phyloP scores from a whole-genome alignment of 2,888 invertebrate species.

The Spodoptera picta region DNA sequence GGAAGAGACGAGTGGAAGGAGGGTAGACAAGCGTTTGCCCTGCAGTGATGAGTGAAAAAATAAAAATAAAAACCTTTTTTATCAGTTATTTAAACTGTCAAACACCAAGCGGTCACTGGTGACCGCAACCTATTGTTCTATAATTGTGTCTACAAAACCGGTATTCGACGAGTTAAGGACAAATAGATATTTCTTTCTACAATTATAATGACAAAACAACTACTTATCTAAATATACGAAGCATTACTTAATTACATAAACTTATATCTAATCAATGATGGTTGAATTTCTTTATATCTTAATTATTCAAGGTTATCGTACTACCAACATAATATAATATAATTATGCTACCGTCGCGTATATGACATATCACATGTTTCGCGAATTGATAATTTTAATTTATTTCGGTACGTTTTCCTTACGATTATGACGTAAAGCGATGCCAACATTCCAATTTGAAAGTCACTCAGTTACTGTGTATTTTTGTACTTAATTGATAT shows the following conservation, averaged over 20 bases:
- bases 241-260: slow-evolving; percentile 30
- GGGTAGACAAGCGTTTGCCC: no score
- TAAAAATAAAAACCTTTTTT: no score
- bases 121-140: no score
- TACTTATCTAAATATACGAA: slow-evolving; percentile 4
- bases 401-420: slow-evolving; percentile 1
- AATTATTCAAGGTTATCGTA: slow-evolving; percentile 37
- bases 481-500: no score
- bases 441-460: slow-evolving; percentile 3
- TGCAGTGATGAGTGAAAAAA: no score
- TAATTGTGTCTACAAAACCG: no score
- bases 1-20: no score
- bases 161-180: no score
- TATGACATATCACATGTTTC: slow-evolving; percentile 14
- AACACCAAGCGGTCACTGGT: no score
- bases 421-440: neutral
- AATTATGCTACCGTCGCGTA: slow-evolving; percentile 11
- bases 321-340: slow-evolving; percentile 4
- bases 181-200: neutral
- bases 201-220: slow-evolving; percentile 4
- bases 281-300: slow-evolving; percentile 30
- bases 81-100: no score
- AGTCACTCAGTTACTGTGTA: neutral
- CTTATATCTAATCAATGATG: slow-evolving; percentile 39
- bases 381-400: slow-evolving; percentile 11